Conservation (phyloP, 2,888 invertebrate genomes). For the Tetheella fluctuosa region DNA sequence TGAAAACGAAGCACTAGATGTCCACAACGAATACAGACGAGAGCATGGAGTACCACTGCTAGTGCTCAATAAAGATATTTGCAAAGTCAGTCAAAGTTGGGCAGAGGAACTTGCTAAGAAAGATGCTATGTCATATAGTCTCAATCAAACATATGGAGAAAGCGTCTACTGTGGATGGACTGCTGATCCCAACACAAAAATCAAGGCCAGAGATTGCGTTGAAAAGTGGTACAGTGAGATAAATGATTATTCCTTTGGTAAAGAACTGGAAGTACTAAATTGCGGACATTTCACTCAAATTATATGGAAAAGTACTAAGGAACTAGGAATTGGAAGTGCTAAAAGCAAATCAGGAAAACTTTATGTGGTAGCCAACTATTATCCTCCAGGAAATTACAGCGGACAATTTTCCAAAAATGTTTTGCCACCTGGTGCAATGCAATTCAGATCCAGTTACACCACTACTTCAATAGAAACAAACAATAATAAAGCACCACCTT, state of each 20-base stretch:
- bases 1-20: conserved; percentile 71
- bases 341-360: conserved; percentile 90
- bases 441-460: conserved; percentile 54
- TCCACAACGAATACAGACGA: conserved; percentile 72
- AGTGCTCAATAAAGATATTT: conserved; percentile 85
- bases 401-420: conserved; percentile 89
- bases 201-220: conserved; percentile 87
- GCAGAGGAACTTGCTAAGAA: conserved; percentile 87
- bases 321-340: conserved; percentile 90
- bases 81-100: conserved; percentile 88
- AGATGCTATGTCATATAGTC: conserved; percentile 86
- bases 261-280: conserved; percentile 85
- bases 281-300: conserved; percentile 91
- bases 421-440: conserved; percentile 80
- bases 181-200: conserved; percentile 85
- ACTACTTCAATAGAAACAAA: conserved; percentile 53
- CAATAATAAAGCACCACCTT: conserved; percentile 58
- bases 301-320: conserved; percentile 90
- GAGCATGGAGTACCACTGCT: conserved; percentile 77
- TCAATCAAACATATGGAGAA: conserved; percentile 86
- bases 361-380: conserved; percentile 93
- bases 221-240: conserved; percentile 92
- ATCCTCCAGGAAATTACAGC: conserved; percentile 91
- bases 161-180: conserved; percentile 89
- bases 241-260: conserved; percentile 87